Percentiles rank a stretch among this genome's conserved stretches.
Evolutionary conservation across 1,140 invertebrate species (phyloP).

Genomic region (Bombus pyrosoma): DNA sequence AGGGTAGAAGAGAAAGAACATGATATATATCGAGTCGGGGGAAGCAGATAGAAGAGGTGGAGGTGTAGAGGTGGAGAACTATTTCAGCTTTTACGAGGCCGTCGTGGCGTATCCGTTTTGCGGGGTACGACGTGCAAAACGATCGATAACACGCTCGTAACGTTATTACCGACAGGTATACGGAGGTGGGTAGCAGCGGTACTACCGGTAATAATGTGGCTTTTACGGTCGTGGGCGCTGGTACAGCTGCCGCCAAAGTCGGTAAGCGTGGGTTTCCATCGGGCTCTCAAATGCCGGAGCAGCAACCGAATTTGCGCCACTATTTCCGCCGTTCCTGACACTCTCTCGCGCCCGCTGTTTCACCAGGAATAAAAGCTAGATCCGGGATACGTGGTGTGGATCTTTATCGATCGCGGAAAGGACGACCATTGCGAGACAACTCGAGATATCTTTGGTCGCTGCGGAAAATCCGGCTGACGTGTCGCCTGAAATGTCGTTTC

Average conservation of each 20-base stretch:
- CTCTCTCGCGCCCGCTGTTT: neutral
- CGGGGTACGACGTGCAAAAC: conserved; percentile 76
- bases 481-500: neutral
- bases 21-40: neutral
- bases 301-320: conserved; percentile 52
- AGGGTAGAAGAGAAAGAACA: neutral
- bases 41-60: neutral
- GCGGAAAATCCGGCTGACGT: neutral
- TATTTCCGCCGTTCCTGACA: conserved; percentile 25
- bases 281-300: conserved; percentile 43
- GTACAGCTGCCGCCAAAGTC: conserved; percentile 67
- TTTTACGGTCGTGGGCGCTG: conserved; percentile 71
- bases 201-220: conserved; percentile 78
- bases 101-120: conserved; percentile 74
- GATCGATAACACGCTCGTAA: conserved; percentile 78
- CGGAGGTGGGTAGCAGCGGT: conserved; percentile 69
- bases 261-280: conserved; percentile 59
- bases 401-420: conserved; percentile 12
- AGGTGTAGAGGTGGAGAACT: conserved; percentile 36
- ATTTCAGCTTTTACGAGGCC: conserved; percentile 69
- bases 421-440: neutral
- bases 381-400: neutral
- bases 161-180: conserved; percentile 76
- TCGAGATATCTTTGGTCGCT: neutral
- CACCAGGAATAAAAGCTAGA: conserved; percentile 2